These are phyloP conservation scores for Apomyelois bistriatella DNA, from an alignment of 2,888 invertebrate species.

Conservation along the genomic window DNA sequence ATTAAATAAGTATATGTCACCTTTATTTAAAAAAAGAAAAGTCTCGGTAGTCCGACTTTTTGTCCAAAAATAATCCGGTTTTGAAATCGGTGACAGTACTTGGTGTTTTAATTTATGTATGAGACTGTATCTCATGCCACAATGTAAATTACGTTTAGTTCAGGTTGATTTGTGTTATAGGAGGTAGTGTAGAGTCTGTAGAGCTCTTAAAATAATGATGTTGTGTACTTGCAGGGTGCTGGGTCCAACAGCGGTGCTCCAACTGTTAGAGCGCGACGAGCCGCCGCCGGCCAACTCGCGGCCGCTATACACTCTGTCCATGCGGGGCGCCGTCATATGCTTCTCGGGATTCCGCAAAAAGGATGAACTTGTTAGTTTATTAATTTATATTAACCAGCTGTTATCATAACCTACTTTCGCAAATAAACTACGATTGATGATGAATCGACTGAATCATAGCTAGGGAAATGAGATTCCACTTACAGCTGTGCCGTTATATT, in stretches of 20 bases:
- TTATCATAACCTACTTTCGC: neutral
- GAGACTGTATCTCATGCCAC: too few relatives aligned
- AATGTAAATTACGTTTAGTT: too few relatives aligned
- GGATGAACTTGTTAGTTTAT: slow-evolving; percentile 89
- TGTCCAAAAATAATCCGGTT: too few relatives aligned
- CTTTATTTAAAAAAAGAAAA: too few relatives aligned
- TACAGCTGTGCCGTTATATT: neutral
- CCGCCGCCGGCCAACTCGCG: slow-evolving; percentile 86
- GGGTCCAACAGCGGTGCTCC: slow-evolving; percentile 89
- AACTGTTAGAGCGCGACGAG: slow-evolving; percentile 85
- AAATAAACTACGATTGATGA: neutral
- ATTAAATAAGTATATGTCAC: too few relatives aligned
- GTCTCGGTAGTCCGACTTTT: too few relatives aligned
- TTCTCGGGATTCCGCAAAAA: slow-evolving; percentile 95
- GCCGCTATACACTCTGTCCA: slow-evolving; percentile 92
- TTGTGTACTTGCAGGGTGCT: slow-evolving; percentile 79
- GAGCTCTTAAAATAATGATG: neutral
- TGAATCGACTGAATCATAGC: neutral
- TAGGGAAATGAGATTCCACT: neutral
- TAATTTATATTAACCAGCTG: neutral
- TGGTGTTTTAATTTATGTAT: too few relatives aligned
- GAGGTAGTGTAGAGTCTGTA: neutral
- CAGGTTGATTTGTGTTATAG: too few relatives aligned
- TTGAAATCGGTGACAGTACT: too few relatives aligned
- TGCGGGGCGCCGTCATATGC: slow-evolving; percentile 93